Evolutionary conservation across 2,797 vertebrate species (phyloP).

Genomic region (Sebastiscus tertius): DNA sequence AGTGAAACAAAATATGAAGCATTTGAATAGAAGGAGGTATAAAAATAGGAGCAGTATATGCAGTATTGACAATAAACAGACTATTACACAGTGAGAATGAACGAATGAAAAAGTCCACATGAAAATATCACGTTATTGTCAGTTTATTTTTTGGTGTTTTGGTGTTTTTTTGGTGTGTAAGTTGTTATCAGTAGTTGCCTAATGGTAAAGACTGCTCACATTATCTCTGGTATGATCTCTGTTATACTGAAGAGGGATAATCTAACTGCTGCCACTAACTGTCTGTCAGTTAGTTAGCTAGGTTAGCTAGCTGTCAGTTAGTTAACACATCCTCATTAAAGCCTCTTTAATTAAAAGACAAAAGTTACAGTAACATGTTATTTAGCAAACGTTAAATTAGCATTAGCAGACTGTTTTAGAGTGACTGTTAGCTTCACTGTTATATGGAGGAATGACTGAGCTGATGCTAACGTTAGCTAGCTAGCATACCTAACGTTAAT

Average conservation of each 20-base stretch:
- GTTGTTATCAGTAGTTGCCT: no score
- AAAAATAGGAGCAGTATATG: no score
- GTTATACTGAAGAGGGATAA: background rate
- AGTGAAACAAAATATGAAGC: no score
- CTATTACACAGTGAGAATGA: no score
- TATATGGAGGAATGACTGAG: conserved; percentile 17
- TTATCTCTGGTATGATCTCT: background rate
- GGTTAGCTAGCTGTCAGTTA: conserved; percentile 37
- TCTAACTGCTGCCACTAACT: conserved; percentile 37
- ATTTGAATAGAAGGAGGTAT: no score
- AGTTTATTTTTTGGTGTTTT: no score
- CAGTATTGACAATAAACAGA: no score
- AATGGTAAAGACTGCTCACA: background rate
- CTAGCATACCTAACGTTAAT: conserved; percentile 14
- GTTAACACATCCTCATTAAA: background rate
- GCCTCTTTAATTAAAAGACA: background rate
- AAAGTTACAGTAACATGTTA: background rate
- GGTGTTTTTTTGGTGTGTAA: no score
- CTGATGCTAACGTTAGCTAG: conserved; percentile 43
- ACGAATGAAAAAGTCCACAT: no score
- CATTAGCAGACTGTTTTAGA: background rate
- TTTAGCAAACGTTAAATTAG: background rate
- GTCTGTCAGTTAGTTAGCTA: conserved; percentile 38
- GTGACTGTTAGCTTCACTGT: conserved; percentile 13
- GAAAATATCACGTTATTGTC: no score